phyloP scores from a whole-genome alignment of 2,888 invertebrate genomes.

The Cryptosula pallasiana region DNA sequence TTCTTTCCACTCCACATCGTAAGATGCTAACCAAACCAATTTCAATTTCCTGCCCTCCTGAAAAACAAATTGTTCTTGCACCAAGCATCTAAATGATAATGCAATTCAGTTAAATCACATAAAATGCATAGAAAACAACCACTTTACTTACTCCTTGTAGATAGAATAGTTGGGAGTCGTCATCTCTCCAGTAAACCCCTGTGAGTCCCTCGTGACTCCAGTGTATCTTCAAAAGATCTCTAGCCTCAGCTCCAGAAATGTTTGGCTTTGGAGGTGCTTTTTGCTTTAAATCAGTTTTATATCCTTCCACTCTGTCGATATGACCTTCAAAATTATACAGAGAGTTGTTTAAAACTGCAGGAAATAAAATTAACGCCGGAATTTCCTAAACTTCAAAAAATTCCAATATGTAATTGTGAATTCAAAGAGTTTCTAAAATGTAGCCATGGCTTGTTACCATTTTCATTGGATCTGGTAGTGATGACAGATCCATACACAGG shows the following conservation, averaged over 20 bases:
- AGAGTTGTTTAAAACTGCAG: not conserved
- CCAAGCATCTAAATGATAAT: not conserved
- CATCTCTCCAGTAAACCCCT: not conserved
- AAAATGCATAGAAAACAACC: not conserved
- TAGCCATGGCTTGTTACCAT: too few relatives aligned
- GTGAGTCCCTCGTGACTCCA: not conserved
- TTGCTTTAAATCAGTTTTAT: not conserved
- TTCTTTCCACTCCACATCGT: not conserved
- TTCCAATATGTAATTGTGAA: too few relatives aligned
- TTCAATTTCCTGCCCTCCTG: not conserved
- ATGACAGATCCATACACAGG: not conserved
- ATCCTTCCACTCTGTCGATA: not conserved
- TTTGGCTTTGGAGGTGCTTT: not conserved
- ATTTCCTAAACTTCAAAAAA: too few relatives aligned
- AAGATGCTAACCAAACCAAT: not conserved
- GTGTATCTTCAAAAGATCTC: not conserved
- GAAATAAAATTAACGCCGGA: too few relatives aligned
- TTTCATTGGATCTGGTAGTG: not conserved
- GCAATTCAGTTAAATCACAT: not conserved
- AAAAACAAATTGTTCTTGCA: not conserved
- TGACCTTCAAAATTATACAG: not conserved
- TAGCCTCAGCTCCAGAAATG: not conserved
- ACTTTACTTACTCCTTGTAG: not conserved
- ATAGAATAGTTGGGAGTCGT: not conserved
- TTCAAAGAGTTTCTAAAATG: too few relatives aligned